Evolutionary conservation across 1,140 invertebrate genomes (phyloP).

Genomic region (Drosophila miranda): DNA sequence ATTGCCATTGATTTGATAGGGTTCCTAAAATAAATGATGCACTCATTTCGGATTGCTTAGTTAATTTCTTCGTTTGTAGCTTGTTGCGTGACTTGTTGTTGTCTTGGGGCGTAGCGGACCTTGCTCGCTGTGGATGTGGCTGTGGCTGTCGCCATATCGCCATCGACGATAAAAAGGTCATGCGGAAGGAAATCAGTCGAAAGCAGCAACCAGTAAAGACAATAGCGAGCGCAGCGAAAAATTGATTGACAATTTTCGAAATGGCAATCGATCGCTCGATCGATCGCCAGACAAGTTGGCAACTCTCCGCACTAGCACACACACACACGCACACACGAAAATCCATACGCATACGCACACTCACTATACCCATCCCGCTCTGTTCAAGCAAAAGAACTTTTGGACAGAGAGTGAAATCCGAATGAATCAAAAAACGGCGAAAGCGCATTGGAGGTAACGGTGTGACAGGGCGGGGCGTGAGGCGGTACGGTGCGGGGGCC

Average conservation of each 20-base stretch:
- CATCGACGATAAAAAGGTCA: constrained; percentile 51
- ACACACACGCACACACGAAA: neutral
- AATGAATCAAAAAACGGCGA: too few species aligned
- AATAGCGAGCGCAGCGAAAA: constrained; percentile 33
- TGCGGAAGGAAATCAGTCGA: constrained; percentile 64
- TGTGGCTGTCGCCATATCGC: constrained; percentile 9
- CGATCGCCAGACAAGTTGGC: constrained; percentile 48
- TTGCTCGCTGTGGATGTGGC: constrained; percentile 4
- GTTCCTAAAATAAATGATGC: constrained; percentile 76
- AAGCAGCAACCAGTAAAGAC: constrained; percentile 19
- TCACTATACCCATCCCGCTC: constrained; percentile 16
- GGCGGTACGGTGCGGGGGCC: neutral
- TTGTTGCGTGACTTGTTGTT: constrained; percentile 67
- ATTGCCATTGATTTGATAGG: constrained; percentile 71
- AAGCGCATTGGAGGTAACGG: too few species aligned
- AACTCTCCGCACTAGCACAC: constrained; percentile 1
- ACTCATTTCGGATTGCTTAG: constrained; percentile 45
- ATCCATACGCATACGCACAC: neutral
- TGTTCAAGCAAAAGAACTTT: constrained; percentile 30
- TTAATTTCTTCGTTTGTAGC: constrained; percentile 23
- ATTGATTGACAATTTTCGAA: constrained; percentile 64
- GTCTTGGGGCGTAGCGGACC: constrained; percentile 15
- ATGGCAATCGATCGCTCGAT: constrained; percentile 17
- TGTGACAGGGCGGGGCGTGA: constrained; percentile 10
- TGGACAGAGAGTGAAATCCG: constrained; percentile 1